Evolutionary conservation across 2,113 vertebrate species (phyloP).

Genomic region (Sinocyclocheilus anshuiensis): DNA sequence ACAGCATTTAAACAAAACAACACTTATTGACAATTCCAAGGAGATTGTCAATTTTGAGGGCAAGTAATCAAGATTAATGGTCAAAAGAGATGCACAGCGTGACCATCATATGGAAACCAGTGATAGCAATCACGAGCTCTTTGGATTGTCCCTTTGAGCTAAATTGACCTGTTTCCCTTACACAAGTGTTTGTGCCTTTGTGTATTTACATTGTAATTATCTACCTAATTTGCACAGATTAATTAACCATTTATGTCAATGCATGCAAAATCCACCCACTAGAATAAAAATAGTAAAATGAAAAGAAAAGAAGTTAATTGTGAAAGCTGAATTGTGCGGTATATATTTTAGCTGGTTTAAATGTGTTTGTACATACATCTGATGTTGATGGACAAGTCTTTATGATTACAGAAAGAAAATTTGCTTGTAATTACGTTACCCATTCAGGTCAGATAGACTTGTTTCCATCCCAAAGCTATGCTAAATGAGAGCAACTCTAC

Average conservation of each 20-base stretch:
- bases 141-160: no score
- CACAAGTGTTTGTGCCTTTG: conserved; percentile 59
- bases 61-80: no score
- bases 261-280: conserved; percentile 56
- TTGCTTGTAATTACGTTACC: background rate
- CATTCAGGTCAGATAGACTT: background rate
- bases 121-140: no score
- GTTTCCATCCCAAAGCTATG: background rate
- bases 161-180: no score
- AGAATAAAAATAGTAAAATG: conserved; percentile 52
- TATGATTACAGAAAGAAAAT: background rate
- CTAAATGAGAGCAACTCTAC: conserved; percentile 12
- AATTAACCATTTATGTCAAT: conserved; percentile 59
- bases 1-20: no score
- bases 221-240: conserved; percentile 64
- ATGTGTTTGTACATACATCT: background rate
- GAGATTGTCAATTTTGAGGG: no score
- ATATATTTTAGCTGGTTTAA: background rate
- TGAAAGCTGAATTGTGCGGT: background rate
- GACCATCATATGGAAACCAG: no score
- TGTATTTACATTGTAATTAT: conserved; percentile 70
- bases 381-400: background rate
- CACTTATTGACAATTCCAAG: no score
- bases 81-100: no score
- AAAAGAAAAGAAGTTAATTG: background rate